These are phyloP conservation scores for Thelaira solivaga DNA, from an alignment of 2,888 invertebrate species.

Conservation along the genomic window DNA sequence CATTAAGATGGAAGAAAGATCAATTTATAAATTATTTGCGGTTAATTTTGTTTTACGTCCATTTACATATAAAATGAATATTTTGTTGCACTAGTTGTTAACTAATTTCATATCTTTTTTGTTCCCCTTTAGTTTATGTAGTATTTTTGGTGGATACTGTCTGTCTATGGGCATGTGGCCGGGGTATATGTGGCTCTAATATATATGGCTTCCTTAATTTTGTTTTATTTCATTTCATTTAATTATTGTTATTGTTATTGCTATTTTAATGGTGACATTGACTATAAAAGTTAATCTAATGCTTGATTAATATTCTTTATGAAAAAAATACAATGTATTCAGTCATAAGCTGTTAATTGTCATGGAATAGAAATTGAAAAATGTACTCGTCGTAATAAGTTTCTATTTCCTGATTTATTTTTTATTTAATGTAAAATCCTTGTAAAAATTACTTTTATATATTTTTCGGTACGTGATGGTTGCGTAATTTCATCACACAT, in stretches of 20 bases:
- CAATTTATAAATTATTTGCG: constrained; percentile 52
- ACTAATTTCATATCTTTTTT: not conserved
- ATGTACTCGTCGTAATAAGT: no score
- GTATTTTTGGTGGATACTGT: not conserved
- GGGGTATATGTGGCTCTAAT: constrained; percentile 10
- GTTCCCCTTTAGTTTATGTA: not conserved
- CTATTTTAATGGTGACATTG: constrained; percentile 15
- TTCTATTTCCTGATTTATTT: not conserved
- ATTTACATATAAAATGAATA: constrained; percentile 14
- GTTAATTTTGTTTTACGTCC: constrained; percentile 39
- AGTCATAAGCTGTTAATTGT: not conserved
- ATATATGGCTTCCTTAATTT: constrained; percentile 36
- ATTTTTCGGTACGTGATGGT: not conserved
- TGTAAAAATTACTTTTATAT: no score
- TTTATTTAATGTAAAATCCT: not conserved
- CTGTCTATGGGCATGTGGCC: not conserved
- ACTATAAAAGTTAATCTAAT: constrained; percentile 11
- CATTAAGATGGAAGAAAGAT: constrained; percentile 16
- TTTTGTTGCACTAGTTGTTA: constrained; percentile 27
- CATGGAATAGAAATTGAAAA: not conserved
- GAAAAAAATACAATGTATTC: not conserved
- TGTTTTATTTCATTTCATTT: no score
- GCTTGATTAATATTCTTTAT: constrained; percentile 14
- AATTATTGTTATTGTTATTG: not conserved
- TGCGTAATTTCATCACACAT: constrained; percentile 15